Evolutionary conservation across 2,888 invertebrate genomes (phyloP).

Genomic region (Acronicta alni): DNA sequence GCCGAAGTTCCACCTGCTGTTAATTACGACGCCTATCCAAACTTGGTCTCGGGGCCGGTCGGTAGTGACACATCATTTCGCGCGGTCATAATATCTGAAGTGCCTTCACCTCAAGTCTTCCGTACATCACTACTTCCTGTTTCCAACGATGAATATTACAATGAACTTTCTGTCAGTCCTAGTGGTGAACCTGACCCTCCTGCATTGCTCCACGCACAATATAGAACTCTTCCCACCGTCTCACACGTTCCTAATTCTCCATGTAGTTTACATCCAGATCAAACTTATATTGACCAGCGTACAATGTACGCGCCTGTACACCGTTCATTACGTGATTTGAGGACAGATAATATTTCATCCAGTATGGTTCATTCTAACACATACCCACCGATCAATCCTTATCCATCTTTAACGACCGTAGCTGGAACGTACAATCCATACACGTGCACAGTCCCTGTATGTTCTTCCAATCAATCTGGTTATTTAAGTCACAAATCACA

Average conservation of each 20-base stretch:
- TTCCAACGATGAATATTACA: constrained; percentile 70
- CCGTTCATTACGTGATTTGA: constrained; percentile 77
- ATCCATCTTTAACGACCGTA: constrained; percentile 84
- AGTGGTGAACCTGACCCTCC: constrained; percentile 77
- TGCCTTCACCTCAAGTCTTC: constrained; percentile 78
- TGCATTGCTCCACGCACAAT: constrained; percentile 83
- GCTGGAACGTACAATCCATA: constrained; percentile 86
- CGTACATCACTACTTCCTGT: constrained; percentile 69
- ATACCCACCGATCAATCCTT: constrained; percentile 84
- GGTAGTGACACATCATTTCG: constrained; percentile 59
- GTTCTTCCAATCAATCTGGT: constrained; percentile 68
- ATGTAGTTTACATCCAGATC: constrained; percentile 82
- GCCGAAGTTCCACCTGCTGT: constrained; percentile 83
- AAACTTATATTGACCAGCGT: constrained; percentile 70
- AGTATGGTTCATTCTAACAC: constrained; percentile 83
- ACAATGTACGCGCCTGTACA: constrained; percentile 66
- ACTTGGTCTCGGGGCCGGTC: constrained; percentile 56
- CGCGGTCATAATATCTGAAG: constrained; percentile 75
- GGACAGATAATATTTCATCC: constrained; percentile 72
- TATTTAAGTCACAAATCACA: constrained; percentile 67
- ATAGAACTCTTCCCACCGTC: constrained; percentile 81
- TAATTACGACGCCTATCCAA: constrained; percentile 83
- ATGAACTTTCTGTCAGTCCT: constrained; percentile 79
- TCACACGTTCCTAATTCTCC: constrained; percentile 86
- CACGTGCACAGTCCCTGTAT: constrained; percentile 78